Base-by-base conservation (phyloP, 2,888 invertebrate species). In the Volucella bombylans region DNA sequence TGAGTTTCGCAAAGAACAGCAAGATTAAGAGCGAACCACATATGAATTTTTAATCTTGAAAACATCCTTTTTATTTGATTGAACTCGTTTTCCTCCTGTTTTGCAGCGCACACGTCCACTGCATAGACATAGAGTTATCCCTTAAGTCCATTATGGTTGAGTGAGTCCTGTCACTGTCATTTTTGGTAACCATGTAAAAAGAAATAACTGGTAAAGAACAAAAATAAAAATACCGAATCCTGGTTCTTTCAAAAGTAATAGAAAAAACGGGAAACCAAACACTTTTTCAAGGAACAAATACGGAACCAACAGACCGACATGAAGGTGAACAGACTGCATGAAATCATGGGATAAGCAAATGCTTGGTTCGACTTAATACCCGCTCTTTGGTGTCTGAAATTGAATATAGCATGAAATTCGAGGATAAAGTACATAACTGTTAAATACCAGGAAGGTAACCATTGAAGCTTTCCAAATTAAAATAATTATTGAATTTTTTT, bases 1-100 rank as follows among this genome's bases (percentile, higher is more conserved):
- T 10, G 31, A 39, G 62, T 15, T 15, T 41, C 45, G 41, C n/a
- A 72, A 65, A 57, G 74, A 67, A 77, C 59, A 59, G 81, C 72
- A 85, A 80, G 81, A 78, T 78, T 82, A 82, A 82, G 86, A 86
- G 73, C 86, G 82, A 76, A 87, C 87, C 87, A 76, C 87, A 87
- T 87, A 87, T 87, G 87, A 87, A 87, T 87, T 87, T 87, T 87
- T 87, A 87, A 87, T 87, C 87, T 87, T 87, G 80, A 86, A 86
- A 86, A 86, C 83, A 86, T 87, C 86, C 83, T 87, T 87, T 87
- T 85, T 77, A 87, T 87, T 86, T 87, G 87, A 87, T 87, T 87
- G 86, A 87, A 85, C 87, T 82, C 83, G 78, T 78, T 87, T 85
- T 82, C 83, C 86, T 82, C 86, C 73, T 83, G 71, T 67, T 49